phyloP scores from a whole-genome alignment of 2,797 vertebrate species.

The Myotis vivesi region DNA sequence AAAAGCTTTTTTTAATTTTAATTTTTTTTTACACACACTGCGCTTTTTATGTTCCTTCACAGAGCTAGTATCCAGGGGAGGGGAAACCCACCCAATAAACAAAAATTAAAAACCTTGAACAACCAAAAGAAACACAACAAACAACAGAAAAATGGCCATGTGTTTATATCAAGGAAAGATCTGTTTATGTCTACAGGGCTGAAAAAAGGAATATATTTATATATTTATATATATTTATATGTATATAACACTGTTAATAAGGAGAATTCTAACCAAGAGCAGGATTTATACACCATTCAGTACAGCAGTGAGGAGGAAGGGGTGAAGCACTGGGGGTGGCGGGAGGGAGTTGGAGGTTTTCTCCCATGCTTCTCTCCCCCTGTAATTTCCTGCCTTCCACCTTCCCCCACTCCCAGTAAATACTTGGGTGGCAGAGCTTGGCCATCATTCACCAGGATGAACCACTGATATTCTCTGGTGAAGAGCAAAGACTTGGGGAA shows the following conservation, averaged over 20 bases:
- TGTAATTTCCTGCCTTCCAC: not conserved
- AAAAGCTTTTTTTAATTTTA: constrained; percentile 75
- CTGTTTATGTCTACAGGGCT: constrained; percentile 86
- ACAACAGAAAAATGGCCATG: constrained; percentile 80
- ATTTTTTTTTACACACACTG: constrained; percentile 82
- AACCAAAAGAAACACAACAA: constrained; percentile 71
- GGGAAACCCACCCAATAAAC: constrained; percentile 66
- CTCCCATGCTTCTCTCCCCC: not conserved
- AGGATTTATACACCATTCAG: constrained; percentile 77
- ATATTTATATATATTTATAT: constrained; percentile 88
- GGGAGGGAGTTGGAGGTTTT: not conserved
- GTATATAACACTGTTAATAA: constrained; percentile 89
- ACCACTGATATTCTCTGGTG: constrained; percentile 24
- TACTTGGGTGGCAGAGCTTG: constrained; percentile 53
- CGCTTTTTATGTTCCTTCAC: constrained; percentile 82
- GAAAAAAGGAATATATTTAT: constrained; percentile 87
- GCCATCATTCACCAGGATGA: constrained; percentile 42
- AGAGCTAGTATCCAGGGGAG: constrained; percentile 82
- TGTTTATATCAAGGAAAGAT: constrained; percentile 86
- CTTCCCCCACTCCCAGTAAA: constrained; percentile 4
- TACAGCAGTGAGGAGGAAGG: constrained; percentile 80
- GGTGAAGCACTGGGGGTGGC: not conserved
- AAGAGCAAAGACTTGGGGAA: constrained; percentile 52
- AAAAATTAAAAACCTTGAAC: constrained; percentile 78
- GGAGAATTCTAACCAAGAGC: constrained; percentile 84